Conservation (phyloP, 2,797 vertebrate genomes). For the Dallia pectoralis region DNA sequence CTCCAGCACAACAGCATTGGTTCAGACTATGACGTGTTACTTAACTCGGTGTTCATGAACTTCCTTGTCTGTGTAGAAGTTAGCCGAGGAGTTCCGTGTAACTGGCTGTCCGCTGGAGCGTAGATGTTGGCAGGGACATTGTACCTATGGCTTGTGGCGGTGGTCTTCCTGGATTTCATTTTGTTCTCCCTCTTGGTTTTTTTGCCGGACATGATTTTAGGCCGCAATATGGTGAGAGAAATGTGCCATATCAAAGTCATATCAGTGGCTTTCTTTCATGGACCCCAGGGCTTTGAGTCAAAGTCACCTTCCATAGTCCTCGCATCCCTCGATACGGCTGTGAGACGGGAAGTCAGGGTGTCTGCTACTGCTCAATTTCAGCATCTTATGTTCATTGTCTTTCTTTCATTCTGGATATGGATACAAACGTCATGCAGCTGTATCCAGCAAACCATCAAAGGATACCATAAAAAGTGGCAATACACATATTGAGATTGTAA, state of each 20-base stretch:
- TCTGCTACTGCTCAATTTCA: constrained; percentile 61
- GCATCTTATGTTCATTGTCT: constrained; percentile 47
- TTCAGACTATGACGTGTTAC: constrained; percentile 56
- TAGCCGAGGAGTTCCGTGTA: constrained; percentile 13
- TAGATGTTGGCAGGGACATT: constrained; percentile 38
- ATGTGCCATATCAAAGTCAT: constrained; percentile 76
- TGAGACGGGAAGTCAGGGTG: constrained; percentile 72
- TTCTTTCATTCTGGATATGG: constrained; percentile 15
- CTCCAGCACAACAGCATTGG: constrained; percentile 52
- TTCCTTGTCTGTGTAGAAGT: constrained; percentile 26
- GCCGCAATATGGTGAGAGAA: constrained; percentile 60
- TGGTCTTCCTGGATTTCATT: constrained; percentile 46
- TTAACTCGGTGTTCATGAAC: constrained; percentile 29
- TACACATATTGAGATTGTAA: not conserved
- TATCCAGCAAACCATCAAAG: not conserved
- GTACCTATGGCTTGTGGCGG: constrained; percentile 52
- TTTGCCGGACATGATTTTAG: constrained; percentile 31
- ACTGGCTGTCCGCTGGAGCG: not conserved
- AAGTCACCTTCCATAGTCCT: constrained; percentile 78
- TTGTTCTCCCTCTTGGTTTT: not conserved
- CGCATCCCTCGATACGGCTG: constrained; percentile 68
- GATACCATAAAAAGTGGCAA: not conserved
- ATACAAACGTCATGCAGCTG: constrained; percentile 33
- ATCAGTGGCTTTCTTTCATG: constrained; percentile 70
- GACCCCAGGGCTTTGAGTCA: constrained; percentile 76